phyloP scores from a whole-genome alignment of 2,888 invertebrate species.

The Eurois occulta region DNA sequence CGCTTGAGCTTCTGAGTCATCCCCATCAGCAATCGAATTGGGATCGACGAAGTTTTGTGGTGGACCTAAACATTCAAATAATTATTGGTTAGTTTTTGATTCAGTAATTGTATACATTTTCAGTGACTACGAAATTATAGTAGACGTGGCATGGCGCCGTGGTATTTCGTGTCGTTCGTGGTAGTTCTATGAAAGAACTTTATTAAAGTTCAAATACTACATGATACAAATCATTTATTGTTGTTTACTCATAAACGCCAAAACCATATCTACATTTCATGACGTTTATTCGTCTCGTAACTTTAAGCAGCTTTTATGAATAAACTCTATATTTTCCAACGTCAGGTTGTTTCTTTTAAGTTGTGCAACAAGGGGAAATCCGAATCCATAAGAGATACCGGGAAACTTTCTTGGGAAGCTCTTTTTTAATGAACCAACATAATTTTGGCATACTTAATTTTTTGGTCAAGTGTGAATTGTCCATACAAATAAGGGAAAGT shows the following conservation, averaged over 20 bases:
- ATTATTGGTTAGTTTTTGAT: conserved; percentile 7
- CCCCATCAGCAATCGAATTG: conserved; percentile 89
- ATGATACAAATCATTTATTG: not conserved
- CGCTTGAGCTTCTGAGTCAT: conserved; percentile 94
- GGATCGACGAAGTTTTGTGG: conserved; percentile 85
- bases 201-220: too few relatives aligned
- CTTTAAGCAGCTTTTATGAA: not conserved
- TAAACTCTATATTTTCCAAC: not conserved
- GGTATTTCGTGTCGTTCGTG: too few relatives aligned
- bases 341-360: not conserved
- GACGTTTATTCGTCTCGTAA: not conserved
- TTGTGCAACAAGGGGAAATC: not conserved
- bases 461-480: not conserved
- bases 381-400: not conserved
- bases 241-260: not conserved
- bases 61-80: conserved; percentile 73
- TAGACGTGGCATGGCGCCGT: not conserved
- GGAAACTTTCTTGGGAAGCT: not conserved
- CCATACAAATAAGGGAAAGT: not conserved
- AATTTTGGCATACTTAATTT: not conserved
- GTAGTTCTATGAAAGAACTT: not conserved
- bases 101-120: not conserved
- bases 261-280: too few relatives aligned
- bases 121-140: not conserved
- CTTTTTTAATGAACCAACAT: not conserved